phyloP scores from a whole-genome alignment of 2,797 vertebrate species.

The Hippopotamyrus pictus region DNA sequence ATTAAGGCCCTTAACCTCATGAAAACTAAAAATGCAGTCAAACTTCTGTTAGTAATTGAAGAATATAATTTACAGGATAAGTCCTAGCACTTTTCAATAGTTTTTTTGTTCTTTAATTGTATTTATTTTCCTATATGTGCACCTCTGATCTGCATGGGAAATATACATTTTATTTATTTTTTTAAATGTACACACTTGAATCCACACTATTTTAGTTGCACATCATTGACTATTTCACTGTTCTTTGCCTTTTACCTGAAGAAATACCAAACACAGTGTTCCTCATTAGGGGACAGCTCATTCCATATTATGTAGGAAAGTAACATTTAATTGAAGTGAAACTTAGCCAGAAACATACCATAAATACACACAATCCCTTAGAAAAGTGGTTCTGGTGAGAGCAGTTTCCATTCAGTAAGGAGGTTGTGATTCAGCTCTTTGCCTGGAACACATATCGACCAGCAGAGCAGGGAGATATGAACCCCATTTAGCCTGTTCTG shows the following conservation, averaged over 20 bases:
- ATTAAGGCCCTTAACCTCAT: not conserved
- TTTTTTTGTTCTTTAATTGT: not conserved
- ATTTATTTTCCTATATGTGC: not conserved
- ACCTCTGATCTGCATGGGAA: not conserved
- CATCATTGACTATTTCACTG: not conserved
- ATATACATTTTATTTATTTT: too few species aligned
- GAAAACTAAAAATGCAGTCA: not conserved
- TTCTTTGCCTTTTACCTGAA: not conserved
- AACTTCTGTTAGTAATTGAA: not conserved
- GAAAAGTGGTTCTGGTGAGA: not conserved
- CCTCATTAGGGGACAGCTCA: not conserved
- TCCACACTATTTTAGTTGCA: not conserved
- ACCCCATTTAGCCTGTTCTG: not conserved
- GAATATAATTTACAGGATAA: not conserved
- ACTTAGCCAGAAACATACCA: not conserved
- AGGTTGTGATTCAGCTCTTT: not conserved
- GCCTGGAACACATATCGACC: not conserved
- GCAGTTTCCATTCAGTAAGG: not conserved
- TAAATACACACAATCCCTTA: not conserved
- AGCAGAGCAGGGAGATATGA: not conserved
- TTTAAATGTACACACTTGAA: not conserved
- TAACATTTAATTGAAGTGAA: not conserved
- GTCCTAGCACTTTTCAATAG: not conserved
- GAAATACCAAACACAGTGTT: not conserved
- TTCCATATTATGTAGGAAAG: not conserved